A percentile compares a stretch with the other conserved stretches of the same genome.
phyloP scores from a whole-genome alignment of 2,113 vertebrate species.

The Gymnogyps californianus region DNA sequence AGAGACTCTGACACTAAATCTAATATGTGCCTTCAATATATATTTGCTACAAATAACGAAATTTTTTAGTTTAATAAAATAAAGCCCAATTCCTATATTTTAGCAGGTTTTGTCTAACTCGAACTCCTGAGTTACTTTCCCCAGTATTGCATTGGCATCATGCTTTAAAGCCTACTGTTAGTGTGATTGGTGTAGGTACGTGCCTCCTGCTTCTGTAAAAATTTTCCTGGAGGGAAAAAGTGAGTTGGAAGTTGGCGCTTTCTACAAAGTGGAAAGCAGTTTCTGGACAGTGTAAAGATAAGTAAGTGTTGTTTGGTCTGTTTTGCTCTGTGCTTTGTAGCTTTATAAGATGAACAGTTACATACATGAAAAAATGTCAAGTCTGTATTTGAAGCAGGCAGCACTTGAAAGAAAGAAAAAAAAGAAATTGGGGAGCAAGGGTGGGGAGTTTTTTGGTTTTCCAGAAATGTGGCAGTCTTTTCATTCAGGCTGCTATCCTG shows the following conservation, averaged over 20 bases:
- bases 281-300: neutral
- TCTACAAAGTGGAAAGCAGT: neutral
- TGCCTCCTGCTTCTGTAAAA: neutral
- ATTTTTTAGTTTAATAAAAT: neutral
- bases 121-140: neutral
- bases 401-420: neutral
- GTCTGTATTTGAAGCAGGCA: neutral
- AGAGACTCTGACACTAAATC: neutral
- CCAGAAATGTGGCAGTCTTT: neutral
- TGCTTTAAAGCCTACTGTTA: neutral
- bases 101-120: neutral
- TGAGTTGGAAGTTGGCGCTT: neutral
- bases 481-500: neutral
- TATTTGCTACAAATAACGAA: neutral
- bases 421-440: neutral
- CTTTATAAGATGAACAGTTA: neutral
- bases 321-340: neutral
- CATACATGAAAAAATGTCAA: neutral
- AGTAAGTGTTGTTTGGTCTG: neutral
- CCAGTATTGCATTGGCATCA: neutral
- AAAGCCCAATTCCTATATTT: neutral
- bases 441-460: neutral
- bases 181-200: neutral
- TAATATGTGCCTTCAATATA: neutral
- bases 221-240: neutral